Evolutionary conservation across 2,797 vertebrate genomes (phyloP), one percentile per base, ranked within the genome.

Genomic region (Lagocephalus sceleratus): DNA sequence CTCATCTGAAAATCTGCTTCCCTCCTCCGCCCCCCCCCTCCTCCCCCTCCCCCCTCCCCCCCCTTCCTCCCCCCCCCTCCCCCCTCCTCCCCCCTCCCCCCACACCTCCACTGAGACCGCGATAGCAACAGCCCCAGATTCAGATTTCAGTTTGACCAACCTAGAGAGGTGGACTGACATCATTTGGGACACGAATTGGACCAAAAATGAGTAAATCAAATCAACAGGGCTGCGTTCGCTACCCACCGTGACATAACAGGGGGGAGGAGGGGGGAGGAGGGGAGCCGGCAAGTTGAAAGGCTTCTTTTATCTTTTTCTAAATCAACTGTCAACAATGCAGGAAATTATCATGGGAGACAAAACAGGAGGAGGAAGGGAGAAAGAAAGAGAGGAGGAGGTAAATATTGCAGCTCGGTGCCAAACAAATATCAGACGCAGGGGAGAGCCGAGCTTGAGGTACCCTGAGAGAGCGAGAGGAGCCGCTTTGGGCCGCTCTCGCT

Each of bases 361-460:
- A 72, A 60, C 17, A 42, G 57, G 55, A 44, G 23, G 57, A 63
- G 66, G 16, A 47, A 45, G 50, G 44, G n/a, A 51, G 38, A 66
- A 25, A 52, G 50, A 63, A 42, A 66, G 51, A 78, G 66, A 82
- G 68, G 54, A 59, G 71, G 73, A 82, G 68, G 76, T 83, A 89
- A 89, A 89, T 81, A 89, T 88, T 65, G 68, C 86, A 87, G 76
- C 71, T 85, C 76, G 25, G 76, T 86, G 87, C 79, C 87, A 83
- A 85, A 86, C 82, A 88, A 88, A 89, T 86, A 88, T 62, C 65
- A 84, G 82, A 85, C 76, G 84, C 86, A 87, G 86, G 85, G 86
- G 87, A 85, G 78, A 81, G 86, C 83, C 60, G 46, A 7, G 38
- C 21, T 39, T 51, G 76, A 78, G 69, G 71, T 71, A 66, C 41